phyloP scores from a whole-genome alignment of 2,113 vertebrate genomes.

The Lagenorhynchus albirostris region DNA sequence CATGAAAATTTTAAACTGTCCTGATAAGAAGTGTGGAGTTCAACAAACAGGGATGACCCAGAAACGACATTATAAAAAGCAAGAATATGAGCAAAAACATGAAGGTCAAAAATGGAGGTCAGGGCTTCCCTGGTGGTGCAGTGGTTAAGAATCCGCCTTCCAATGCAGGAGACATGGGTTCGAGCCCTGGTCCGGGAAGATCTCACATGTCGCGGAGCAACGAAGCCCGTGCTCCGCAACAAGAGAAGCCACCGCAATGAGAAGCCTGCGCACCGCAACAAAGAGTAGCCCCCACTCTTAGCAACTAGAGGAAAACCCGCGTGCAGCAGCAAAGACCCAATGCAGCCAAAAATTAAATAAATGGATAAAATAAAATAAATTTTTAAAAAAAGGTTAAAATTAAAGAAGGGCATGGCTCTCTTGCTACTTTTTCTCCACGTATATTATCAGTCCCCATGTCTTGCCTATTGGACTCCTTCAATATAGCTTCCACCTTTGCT shows the following conservation, averaged over 20 bases:
- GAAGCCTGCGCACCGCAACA: fast-evolving
- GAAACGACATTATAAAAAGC: not conserved
- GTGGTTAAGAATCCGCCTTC: too few species aligned
- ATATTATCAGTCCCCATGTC: not conserved
- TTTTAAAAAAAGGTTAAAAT: not conserved
- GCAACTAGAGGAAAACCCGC: too few species aligned
- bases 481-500: not conserved
- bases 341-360: too few species aligned
- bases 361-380: too few species aligned
- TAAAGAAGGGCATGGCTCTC: not conserved
- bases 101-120: not conserved
- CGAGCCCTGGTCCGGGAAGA: too few species aligned
- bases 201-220: too few species aligned
- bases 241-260: too few species aligned
- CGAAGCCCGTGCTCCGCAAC: too few species aligned
- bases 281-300: too few species aligned
- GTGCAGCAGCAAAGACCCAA: too few species aligned
- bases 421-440: fast-evolving
- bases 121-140: too few species aligned
- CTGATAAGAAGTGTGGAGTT: not conserved
- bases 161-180: too few species aligned
- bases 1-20: not conserved
- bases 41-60: not conserved
- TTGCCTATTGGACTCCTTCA: not conserved
- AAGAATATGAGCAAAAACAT: not conserved